Conservation (phyloP, 2,888 invertebrate species). For the Drosophila leonis region DNA sequence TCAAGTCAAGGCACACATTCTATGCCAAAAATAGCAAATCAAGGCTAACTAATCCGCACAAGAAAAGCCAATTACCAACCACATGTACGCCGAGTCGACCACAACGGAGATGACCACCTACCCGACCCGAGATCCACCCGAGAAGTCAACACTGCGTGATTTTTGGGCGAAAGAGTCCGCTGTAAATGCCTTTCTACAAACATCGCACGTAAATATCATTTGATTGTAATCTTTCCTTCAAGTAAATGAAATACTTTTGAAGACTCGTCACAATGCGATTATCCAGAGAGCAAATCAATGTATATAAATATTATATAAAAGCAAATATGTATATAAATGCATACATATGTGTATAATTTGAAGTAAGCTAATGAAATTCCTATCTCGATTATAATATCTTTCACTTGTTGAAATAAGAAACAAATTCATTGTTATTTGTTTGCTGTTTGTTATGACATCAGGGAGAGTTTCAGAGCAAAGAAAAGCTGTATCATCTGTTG, state of each 20-base stretch:
- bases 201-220: constrained; percentile 65
- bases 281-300: background rate
- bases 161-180: constrained; percentile 84
- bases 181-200: constrained; percentile 81
- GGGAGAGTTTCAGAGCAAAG: too few species aligned
- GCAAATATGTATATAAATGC: background rate
- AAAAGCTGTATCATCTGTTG: too few species aligned
- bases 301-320: too few species aligned
- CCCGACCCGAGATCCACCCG: constrained; percentile 65
- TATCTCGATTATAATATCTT: too few species aligned
- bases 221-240: background rate
- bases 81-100: constrained; percentile 76
- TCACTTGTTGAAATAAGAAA: too few species aligned
- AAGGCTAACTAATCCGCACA: constrained; percentile 63
- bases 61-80: constrained; percentile 23
- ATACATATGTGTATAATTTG: background rate
- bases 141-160: constrained; percentile 77
- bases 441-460: too few species aligned
- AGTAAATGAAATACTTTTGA: background rate
- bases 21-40: constrained; percentile 59
- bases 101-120: constrained; percentile 80
- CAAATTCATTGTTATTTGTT: too few species aligned
- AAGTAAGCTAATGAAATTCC: background rate
- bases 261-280: background rate
- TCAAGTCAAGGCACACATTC: constrained; percentile 61